Percentiles rank a stretch among this genome's conserved stretches.
phyloP scores from a whole-genome alignment of 1,140 invertebrate species.

The Ceratoteleas bidentatus region DNA sequence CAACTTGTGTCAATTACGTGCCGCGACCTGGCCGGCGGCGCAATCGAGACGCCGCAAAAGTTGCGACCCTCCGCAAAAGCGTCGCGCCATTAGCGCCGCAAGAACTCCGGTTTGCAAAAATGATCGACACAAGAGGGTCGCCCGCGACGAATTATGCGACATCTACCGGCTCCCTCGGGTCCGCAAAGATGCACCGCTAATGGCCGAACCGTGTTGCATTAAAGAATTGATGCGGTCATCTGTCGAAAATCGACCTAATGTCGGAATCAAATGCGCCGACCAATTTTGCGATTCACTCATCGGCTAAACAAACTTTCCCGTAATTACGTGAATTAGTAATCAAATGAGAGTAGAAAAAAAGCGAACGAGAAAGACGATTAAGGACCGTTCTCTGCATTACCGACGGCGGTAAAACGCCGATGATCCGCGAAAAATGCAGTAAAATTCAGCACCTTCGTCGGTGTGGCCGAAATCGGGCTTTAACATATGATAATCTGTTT shows the following conservation, averaged over 20 bases:
- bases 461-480: no score
- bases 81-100: slow-evolving; percentile 19
- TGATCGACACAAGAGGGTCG: slow-evolving; percentile 65
- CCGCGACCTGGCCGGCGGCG: slow-evolving; percentile 10
- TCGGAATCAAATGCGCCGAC: slow-evolving; percentile 35
- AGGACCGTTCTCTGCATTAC: not conserved
- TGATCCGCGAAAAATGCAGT: no score
- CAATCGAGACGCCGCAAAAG: slow-evolving; percentile 50
- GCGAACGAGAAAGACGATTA: no score
- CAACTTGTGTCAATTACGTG: slow-evolving; percentile 17
- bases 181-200: slow-evolving; percentile 75
- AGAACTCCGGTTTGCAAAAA: slow-evolving; percentile 71
- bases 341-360: not conserved
- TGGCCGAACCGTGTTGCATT: slow-evolving; percentile 76
- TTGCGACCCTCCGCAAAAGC: slow-evolving; percentile 34
- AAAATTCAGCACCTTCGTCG: no score
- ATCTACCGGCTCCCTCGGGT: slow-evolving; percentile 61
- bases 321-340: slow-evolving; percentile 15
- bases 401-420: not conserved
- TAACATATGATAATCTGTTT: no score
- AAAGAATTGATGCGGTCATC: slow-evolving; percentile 74
- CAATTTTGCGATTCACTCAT: slow-evolving; percentile 48
- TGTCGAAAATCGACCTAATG: slow-evolving; percentile 64
- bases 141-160: slow-evolving; percentile 51
- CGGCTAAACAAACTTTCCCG: slow-evolving; percentile 26